Percentiles rank a stretch among this genome's conserved stretches.
phyloP scores from a whole-genome alignment of 1,140 invertebrate species.

The Nasonia giraulti region DNA sequence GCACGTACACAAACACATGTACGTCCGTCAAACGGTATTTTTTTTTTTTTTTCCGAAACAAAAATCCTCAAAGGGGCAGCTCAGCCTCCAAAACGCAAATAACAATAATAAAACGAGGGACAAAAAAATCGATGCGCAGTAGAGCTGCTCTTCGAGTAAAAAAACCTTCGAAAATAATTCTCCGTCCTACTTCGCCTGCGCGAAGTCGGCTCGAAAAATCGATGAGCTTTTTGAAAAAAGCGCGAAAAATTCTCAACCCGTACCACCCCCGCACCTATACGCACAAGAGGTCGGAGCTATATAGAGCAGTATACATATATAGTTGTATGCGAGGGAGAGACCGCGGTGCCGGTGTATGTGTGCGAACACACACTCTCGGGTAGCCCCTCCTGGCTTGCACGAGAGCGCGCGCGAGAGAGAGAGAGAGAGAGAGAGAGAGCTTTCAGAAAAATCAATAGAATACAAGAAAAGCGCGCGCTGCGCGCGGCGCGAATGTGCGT shows the following conservation, averaged over 20 bases:
- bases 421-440: conserved; percentile 53
- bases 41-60: neutral
- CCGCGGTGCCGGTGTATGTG: neutral
- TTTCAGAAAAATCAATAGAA: conserved; percentile 75
- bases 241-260: too few species aligned
- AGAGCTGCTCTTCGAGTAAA: neutral
- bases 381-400: conserved; percentile 62
- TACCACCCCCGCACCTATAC: too few species aligned
- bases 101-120: too few species aligned
- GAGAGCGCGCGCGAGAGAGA: conserved; percentile 13
- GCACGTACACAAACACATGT: too few species aligned
- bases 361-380: neutral
- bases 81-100: neutral
- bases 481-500: conserved; percentile 58
- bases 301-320: conserved; percentile 62
- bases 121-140: too few species aligned
- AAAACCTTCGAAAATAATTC: neutral
- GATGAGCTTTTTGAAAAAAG: neutral
- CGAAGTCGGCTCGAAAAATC: neutral
- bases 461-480: conserved; percentile 73
- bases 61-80: neutral
- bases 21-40: too few species aligned
- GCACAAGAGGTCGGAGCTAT: too few species aligned
- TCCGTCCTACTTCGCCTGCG: neutral
- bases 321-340: conserved; percentile 35